Conservation (phyloP, 2,888 invertebrate genomes). For the Lutraria lutraria region DNA sequence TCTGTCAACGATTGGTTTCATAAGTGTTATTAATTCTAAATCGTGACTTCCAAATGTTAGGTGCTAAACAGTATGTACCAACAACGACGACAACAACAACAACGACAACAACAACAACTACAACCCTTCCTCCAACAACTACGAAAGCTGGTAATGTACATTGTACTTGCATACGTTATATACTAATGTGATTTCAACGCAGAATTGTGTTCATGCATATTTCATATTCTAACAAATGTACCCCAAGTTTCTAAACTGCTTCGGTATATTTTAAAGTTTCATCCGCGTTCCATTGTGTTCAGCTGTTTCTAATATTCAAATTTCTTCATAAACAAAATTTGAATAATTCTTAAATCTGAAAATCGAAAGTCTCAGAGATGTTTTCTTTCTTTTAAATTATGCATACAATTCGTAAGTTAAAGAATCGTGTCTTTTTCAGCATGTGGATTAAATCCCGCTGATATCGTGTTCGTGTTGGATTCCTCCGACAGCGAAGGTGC, state of each 20-base stretch:
- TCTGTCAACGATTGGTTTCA: no score
- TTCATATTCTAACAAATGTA: no score
- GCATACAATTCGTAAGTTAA: no score
- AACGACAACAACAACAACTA: constrained; percentile 38
- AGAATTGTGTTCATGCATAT: no score
- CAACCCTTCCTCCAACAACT: constrained; percentile 41
- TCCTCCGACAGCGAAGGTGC: constrained; percentile 72
- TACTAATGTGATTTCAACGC: neutral
- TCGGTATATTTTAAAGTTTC: no score
- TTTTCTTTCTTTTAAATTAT: no score
- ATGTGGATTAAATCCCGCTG: constrained; percentile 72
- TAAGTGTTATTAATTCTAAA: neutral
- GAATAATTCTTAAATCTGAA: no score
- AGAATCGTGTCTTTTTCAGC: constrained; percentile 50
- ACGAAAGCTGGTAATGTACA: constrained; percentile 41
- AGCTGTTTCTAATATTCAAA: no score
- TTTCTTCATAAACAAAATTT: no score
- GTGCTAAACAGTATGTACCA: neutral
- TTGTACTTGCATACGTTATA: neutral
- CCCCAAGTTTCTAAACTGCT: no score
- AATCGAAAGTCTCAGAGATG: no score
- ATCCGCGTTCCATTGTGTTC: no score
- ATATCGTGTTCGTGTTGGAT: constrained; percentile 73
- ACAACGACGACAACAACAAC: constrained; percentile 37
- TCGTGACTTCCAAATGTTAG: neutral